phyloP scores from a whole-genome alignment of 2,888 invertebrate species.

The Germaria angustata region DNA sequence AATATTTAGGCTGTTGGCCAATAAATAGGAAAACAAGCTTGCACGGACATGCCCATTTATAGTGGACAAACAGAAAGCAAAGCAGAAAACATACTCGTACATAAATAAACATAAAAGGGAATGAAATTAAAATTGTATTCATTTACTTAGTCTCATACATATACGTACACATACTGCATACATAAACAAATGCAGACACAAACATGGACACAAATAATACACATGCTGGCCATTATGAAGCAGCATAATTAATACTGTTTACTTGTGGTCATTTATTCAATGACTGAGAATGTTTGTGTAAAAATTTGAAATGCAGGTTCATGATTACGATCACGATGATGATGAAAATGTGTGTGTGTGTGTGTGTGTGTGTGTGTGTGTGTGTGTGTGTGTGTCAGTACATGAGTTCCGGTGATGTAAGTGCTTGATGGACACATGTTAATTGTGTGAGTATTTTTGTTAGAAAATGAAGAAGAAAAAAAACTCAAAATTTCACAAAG shows the following conservation, averaged over 20 bases:
- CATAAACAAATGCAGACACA: conserved; percentile 8
- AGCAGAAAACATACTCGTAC: conserved; percentile 1
- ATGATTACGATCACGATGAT: neutral
- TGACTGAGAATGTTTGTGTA: conserved; percentile 8
- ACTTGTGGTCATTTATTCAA: conserved; percentile 66
- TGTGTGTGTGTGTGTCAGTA: no score
- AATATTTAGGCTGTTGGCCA: neutral
- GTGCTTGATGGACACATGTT: conserved; percentile 48
- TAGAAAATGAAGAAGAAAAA: neutral
- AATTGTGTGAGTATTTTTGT: conserved; percentile 25
- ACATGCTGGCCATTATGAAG: conserved; percentile 30
- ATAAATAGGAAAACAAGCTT: conserved; percentile 3
- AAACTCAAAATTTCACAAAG: neutral
- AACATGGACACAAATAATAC: neutral
- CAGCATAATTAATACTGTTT: conserved; percentile 67
- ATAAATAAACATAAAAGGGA: conserved; percentile 60
- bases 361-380: no score
- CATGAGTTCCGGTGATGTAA: neutral
- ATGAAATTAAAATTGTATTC: conserved; percentile 63
- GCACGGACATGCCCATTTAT: neutral
- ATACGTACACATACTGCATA: conserved; percentile 1
- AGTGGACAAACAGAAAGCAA: neutral
- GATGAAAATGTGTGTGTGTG: neutral
- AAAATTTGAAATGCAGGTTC: conserved; percentile 21
- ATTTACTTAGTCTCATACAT: conserved; percentile 53